Evolutionary conservation across 2,888 invertebrate genomes (phyloP), one percentile per base, ranked within the genome.

Genomic region (Strigamia maritima): DNA sequence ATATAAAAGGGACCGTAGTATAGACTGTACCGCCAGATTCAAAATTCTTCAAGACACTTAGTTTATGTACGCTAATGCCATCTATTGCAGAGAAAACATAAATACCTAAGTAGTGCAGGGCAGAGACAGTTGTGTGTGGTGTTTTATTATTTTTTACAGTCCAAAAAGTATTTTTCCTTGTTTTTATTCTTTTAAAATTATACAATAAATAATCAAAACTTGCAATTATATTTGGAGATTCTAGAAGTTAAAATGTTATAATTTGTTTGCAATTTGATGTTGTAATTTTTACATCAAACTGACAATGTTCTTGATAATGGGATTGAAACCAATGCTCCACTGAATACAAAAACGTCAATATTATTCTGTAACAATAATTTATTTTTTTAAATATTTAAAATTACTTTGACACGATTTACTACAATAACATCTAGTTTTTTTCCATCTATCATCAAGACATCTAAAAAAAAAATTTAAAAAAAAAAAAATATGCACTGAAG

Each of bases 261-360:
- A n/a, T 7, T 16, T 49, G 19, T 49, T 16, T 49, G 6, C n/a
- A n/a, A n/a, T 49, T 6, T n/a, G 8, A 14, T n/a, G 19, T 14
- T n/a, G 49, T 49, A 49, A 44, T 28, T 26, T 10, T 38, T 44
- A 6, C 80, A 79, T 19, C 78, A 65, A 26, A 65, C 0, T 65
- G 14, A 65, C 3, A 14, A 26, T 65, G 65, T 26, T 65, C 26
- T 14, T 14, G 24, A 65, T 16, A 65, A 16, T 65, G 65, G 10
- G 65, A 24, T 26, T 65, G 65, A 65, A 65, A 65, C 65, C 65
- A 65, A 26, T 65, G 65, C 28, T 65, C 26, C 65, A 65, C 65
- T 65, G 24, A 26, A 26, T 28, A 26, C 22, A 26, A 65, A 49
- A 49, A 49, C 2, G n/a, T 10, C 2, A 44, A 44, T 2, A 10